These are phyloP conservation scores for Heliconius ethilla DNA, from an alignment of 2,888 invertebrate species.

Conservation along the genomic window DNA sequence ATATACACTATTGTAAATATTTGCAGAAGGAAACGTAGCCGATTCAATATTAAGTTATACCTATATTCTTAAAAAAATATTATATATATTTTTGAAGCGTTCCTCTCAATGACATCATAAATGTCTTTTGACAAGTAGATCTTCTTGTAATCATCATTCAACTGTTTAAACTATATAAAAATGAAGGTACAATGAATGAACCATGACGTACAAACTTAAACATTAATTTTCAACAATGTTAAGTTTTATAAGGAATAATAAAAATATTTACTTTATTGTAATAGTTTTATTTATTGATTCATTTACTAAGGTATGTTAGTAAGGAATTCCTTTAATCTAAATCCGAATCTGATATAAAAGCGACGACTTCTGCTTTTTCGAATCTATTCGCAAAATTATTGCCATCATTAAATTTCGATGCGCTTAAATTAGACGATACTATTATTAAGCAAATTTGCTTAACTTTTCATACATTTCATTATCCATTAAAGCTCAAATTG, in stretches of 20 bases:
- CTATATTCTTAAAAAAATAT: background rate
- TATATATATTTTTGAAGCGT: background rate
- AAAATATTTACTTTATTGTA: background rate
- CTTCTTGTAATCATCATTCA: background rate
- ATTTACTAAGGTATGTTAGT: background rate
- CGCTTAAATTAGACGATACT: slow-evolving; percentile 24
- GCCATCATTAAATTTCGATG: slow-evolving; percentile 34
- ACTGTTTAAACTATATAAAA: background rate
- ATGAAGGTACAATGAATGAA: no score
- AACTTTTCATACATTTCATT: slow-evolving; percentile 28
- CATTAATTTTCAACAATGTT: background rate
- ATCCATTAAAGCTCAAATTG: slow-evolving; percentile 34
- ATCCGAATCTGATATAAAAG: slow-evolving; percentile 6
- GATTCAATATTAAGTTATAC: background rate
- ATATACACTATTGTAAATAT: background rate
- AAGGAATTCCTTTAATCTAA: slow-evolving; percentile 7
- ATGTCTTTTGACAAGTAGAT: background rate
- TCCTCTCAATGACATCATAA: background rate
- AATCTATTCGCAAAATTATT: slow-evolving; percentile 33
- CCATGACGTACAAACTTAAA: background rate
- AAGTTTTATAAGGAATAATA: background rate
- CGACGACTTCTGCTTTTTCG: slow-evolving; percentile 21
- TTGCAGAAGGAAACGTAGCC: background rate
- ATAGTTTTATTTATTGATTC: no score
- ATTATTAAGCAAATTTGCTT: slow-evolving; percentile 26